Conservation (phyloP, 2,888 invertebrate species). For the Lasioglossum marginatum region DNA sequence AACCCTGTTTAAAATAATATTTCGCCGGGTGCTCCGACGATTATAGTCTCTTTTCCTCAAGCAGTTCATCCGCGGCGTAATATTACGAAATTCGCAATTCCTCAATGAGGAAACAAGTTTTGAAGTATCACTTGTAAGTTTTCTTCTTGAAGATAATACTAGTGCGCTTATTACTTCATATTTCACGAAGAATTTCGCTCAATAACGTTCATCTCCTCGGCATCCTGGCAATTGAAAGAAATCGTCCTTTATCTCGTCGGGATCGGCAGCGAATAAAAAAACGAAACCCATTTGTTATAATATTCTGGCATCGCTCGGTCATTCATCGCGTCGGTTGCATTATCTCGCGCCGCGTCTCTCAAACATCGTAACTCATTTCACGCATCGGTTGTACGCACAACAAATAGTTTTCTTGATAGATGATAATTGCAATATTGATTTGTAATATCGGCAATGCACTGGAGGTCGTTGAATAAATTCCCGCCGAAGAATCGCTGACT, state of each 20-base stretch:
- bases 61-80: neutral
- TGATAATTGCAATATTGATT: constrained; percentile 52
- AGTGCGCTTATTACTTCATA: neutral
- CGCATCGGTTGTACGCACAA: constrained; percentile 43
- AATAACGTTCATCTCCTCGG: neutral
- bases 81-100: neutral
- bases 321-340: constrained; percentile 37
- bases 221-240: neutral
- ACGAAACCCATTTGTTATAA: neutral
- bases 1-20: neutral
- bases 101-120: constrained; percentile 2
- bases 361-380: constrained; percentile 54
- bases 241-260: neutral
- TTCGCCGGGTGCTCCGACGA: neutral
- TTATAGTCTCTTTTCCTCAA: neutral
- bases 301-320: constrained; percentile 30
- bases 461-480: constrained; percentile 30
- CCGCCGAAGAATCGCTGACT: constrained; percentile 36
- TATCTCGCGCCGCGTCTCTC: constrained; percentile 28
- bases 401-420: constrained; percentile 52
- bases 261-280: constrained; percentile 1
- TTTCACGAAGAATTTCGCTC: neutral
- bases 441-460: constrained; percentile 20
- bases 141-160: neutral
- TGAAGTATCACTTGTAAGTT: constrained; percentile 4